Percentiles rank a stretch among this genome's conserved stretches.
Conservation (phyloP, 2,888 invertebrate species). For the Luperina nickerlii region DNA sequence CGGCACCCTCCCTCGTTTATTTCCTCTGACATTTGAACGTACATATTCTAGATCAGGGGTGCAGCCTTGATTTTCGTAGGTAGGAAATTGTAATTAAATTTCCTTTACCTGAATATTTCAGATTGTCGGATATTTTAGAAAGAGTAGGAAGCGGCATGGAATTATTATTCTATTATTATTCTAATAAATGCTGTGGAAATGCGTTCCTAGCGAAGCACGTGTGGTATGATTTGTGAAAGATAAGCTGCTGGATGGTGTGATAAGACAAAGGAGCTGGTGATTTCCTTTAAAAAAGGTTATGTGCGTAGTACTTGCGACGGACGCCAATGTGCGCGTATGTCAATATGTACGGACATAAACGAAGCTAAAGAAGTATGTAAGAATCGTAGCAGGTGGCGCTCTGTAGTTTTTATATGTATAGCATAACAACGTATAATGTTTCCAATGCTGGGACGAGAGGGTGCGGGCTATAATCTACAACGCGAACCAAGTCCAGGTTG, state of each 20-base stretch:
- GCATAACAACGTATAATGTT: no score
- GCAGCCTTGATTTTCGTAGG: not conserved
- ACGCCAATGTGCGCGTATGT: not conserved
- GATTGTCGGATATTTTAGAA: not conserved
- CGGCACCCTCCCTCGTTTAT: not conserved
- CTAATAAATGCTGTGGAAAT: not conserved
- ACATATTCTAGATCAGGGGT: not conserved
- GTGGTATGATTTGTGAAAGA: not conserved
- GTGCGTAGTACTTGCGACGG: not conserved
- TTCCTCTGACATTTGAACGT: conserved; percentile 3
- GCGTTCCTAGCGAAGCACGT: not conserved
- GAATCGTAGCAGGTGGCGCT: not conserved
- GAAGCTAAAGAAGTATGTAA: not conserved
- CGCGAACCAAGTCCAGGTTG: no score
- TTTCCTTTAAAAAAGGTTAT: not conserved
- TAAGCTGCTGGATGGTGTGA: not conserved
- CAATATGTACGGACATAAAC: not conserved
- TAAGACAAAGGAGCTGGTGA: not conserved
- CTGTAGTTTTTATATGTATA: not conserved
- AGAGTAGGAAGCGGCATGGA: not conserved
- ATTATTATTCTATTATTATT: not conserved
- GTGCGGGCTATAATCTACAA: no score
- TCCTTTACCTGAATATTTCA: not conserved
- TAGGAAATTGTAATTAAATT: not conserved
- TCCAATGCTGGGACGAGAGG: no score